Base-by-base conservation (phyloP, 2,113 vertebrate species). In the Axis porcinus region DNA sequence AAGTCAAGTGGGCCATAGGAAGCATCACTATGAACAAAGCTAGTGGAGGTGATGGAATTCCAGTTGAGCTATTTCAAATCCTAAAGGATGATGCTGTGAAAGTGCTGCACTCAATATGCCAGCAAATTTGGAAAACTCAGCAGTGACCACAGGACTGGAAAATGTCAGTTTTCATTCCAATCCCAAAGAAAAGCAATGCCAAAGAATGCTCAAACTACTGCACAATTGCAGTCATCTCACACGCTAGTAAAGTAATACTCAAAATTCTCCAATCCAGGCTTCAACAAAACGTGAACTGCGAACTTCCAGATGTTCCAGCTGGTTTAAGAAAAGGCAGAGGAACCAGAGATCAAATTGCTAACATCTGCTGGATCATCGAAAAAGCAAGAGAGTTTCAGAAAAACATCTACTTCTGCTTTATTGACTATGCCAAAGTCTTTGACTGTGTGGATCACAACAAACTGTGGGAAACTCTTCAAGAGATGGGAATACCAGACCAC, bases 311-410 rank as follows among this genome's bases (percentile, higher is more conserved):
- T 67, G 33, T 67, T 67, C 62, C 17, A 67, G 33, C 30, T 19
- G 7, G 33, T 9, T 67, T 67, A 4, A 67, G 62, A 67, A 67
- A 67, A 67, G 62, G 33, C 62, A 67, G 33, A 67, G 33, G 7
- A 67, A 67, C 3, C 16, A 67, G 33, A 67, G 33, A 67, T 67
- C 33, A 67, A 67, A 9, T 19, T 67, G 33, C 33, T 7, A 67
- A 67, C 7, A 67, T n/a, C 2, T 0, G 1, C 0, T 67, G 62
- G 3, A 67, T 17, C 62, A 67, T n/a, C 0, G 0, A 16, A 67
- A 54, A 67, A 67, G 16, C 33, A 67, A 67, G 0, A 67, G 62
- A 67, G 33, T n/a, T 67, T 4, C 62, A 67, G 62, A 67, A 67
- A 67, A 67, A 67, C 62, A 67, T n/a, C 16, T 64, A n/a, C n/a